Evolutionary conservation across 2,113 vertebrate species (phyloP), one percentile per base, ranked within the genome.

Genomic region (Oenanthe melanoleuca): DNA sequence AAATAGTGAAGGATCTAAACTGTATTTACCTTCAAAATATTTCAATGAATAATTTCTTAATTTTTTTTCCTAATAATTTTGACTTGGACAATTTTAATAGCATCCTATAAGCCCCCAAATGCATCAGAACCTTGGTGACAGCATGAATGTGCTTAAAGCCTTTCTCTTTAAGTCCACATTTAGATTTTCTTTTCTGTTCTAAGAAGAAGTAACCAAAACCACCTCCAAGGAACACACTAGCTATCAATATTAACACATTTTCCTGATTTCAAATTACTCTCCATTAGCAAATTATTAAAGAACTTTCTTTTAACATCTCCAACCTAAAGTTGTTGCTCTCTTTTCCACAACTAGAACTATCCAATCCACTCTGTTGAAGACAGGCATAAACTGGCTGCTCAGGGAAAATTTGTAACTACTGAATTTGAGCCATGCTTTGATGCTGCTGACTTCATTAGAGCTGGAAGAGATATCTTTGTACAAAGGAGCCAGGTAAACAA

Each of bases 341-440:
- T 92, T 89, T 88, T 87, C 91, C 71, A 24, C 81, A 44, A 93
- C 63, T 90, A 99, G 99, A 98, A 99, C 82, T 99, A 99, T 84
- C 99, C 99, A 49, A 99, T 99, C 66, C 96, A 86, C 79, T 99
- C 98, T 15, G 99, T 99, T 94, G 99, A 99, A 97, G 99, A 99
- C 98, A 97, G 99, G 96, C 99, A 99, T 92, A 98, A 98, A 70
- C 97, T 99, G 95, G 99, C 99, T 67, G 98, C 99, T 94, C 98
- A 99, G 97, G 99, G 99, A 82, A 99, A 99, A 97, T 99, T 99
- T 94, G 99, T 99, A 88, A 99, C 99, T 63, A 99, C 99, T 2
- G 99, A 99, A 97, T 98, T 98, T 42, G 99, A 99, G 97, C 99
- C 99, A 14, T 99, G 99, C 90, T 99, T 99, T 80, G 99, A 99